Evolutionary conservation across 2,888 invertebrate genomes (phyloP).

Genomic region (Pachliopta kotzebuea): DNA sequence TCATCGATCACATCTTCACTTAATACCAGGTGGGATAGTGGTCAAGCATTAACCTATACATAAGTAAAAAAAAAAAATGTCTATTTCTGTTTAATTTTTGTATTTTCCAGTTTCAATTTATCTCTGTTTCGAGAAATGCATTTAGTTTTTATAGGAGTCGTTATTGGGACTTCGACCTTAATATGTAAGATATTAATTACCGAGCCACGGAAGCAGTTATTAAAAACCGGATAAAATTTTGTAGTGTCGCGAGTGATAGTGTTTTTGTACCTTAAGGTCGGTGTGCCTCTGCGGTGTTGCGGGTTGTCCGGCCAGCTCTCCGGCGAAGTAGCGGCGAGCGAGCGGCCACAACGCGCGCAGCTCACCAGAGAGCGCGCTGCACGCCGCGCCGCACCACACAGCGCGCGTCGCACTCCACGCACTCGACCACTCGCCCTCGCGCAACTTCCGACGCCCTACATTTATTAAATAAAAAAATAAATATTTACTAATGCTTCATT

Average conservation of each 20-base stretch:
- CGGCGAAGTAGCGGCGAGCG: constrained; percentile 96
- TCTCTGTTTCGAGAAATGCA: too few relatives aligned
- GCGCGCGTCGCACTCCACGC: constrained; percentile 52
- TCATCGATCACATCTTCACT: too few relatives aligned
- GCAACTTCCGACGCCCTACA: constrained; percentile 48
- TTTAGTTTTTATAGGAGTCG: too few relatives aligned
- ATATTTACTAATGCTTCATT: not conserved
- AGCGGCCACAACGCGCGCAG: constrained; percentile 97
- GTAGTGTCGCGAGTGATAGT: not conserved
- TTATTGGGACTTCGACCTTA: too few relatives aligned
- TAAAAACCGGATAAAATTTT: not conserved
- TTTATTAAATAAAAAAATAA: not conserved
- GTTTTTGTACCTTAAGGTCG: constrained; percentile 85
- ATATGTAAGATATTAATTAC: too few relatives aligned
- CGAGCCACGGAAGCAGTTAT: too few relatives aligned
- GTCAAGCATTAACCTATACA: too few relatives aligned
- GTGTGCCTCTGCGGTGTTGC: constrained; percentile 86
- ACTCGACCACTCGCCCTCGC: constrained; percentile 48
- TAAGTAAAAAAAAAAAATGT: too few relatives aligned
- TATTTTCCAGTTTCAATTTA: too few relatives aligned
- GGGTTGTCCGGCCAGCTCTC: constrained; percentile 87
- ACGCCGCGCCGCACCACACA: constrained; percentile 66
- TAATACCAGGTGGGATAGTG: too few relatives aligned
- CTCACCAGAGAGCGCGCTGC: constrained; percentile 64
- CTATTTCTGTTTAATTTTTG: too few relatives aligned